Base-by-base conservation (phyloP, 2,113 vertebrate genomes). In the Bolborhynchus lineola region DNA sequence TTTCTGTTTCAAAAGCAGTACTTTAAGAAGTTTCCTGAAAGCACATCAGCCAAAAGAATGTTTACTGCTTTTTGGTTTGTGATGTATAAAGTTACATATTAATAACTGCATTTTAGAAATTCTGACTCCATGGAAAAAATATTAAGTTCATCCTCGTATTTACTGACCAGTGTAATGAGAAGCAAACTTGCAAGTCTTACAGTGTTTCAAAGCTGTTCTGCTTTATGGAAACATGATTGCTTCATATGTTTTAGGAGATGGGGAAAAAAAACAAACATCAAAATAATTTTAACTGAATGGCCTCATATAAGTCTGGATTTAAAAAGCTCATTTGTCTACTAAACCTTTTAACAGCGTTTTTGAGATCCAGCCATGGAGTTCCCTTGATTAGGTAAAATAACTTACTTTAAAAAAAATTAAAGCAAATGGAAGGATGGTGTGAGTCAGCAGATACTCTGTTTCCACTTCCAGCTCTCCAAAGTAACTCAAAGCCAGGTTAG, bases 31-130 rank as follows among this genome's bases (percentile, higher is more conserved):
- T 81, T 82, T n/a, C 29, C 46, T 69, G n/a, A 50, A 92, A 92
- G 72, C 29, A 74, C 28, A 74, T 87, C 75, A 89, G 80, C 68
- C 92, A 92, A 88, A 95, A 96, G 79, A 92, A 93, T 92, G 90
- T 94, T 97, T 96, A 65, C 13, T 39, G 15, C 82, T 15, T 79
- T 93, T 52, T 84, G 10, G 37, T 68, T 60, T 55, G 9, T 49
- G 13, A 42, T 89, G 53, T 85, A 76, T 80, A 92, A 92, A 97
- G 85, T 75, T 72, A 68, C 35, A 78, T 10, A 16, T 4, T 82
- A 57, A 91, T 80, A 96, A 63, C 47, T 57, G 24, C 29, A 59
- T 31, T 68, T 80, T 65, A 88, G 82, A 97, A 93, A 75, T 89
- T 79, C 60, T 95, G 80, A 33, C 42, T 59, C 72, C 8, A 46